Conservation (phyloP, 2,113 vertebrate genomes). For the Paratilapia polleni region DNA sequence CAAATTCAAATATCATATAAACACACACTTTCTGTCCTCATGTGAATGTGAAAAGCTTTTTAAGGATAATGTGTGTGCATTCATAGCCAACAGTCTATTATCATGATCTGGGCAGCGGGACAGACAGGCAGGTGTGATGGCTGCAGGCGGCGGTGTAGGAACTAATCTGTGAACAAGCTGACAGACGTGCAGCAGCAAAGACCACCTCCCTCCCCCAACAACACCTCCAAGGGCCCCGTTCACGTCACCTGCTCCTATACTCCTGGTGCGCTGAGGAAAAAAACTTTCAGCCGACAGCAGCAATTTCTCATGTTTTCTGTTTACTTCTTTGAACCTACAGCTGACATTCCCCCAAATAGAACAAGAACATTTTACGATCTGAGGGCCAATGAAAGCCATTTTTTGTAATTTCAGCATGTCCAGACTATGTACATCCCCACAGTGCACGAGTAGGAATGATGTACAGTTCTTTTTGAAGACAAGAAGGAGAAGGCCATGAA, state of each 20-base stretch:
- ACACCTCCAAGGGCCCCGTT: not conserved
- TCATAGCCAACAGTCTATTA: constrained; percentile 16
- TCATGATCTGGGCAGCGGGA: constrained; percentile 10
- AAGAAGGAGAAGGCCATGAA: not conserved
- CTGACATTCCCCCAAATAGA: fast-evolving
- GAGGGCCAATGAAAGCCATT: not conserved
- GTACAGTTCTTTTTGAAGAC: not conserved
- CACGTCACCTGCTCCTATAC: constrained; percentile 3
- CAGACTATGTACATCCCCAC: not conserved
- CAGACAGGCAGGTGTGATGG: constrained; percentile 39
- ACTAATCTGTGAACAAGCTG: constrained; percentile 33
- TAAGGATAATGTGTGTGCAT: not conserved
- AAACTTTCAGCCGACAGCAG: constrained; percentile 8
- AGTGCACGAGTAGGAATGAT: not conserved
- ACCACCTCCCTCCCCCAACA: not conserved
- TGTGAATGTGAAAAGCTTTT: not conserved
- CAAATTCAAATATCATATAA: not conserved
- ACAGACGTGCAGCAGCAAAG: not conserved
- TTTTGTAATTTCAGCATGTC: constrained; percentile 3
- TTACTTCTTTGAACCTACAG: not conserved
- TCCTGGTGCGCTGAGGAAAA: not conserved
- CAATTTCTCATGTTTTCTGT: constrained; percentile 1
- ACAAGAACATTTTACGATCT: not conserved
- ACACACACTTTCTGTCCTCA: fast-evolving
- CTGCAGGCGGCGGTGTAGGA: not conserved